Evolutionary conservation across 2,113 vertebrate species (phyloP).

Genomic region (Rhynchomys soricoides): DNA sequence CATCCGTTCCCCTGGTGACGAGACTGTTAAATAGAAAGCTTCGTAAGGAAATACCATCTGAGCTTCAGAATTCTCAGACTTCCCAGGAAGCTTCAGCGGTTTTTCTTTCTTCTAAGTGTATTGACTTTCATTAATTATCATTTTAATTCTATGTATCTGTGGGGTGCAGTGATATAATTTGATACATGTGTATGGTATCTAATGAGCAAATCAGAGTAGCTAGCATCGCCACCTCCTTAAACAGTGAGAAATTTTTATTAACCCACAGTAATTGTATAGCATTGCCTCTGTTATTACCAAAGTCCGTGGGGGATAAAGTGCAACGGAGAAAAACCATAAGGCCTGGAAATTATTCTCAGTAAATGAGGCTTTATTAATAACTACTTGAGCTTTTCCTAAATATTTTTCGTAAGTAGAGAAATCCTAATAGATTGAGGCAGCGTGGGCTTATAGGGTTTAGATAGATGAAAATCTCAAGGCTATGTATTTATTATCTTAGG

Average conservation of each 20-base stretch:
- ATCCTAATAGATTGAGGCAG: background rate
- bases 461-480: background rate
- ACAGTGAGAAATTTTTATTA: background rate
- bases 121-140: conserved; percentile 27
- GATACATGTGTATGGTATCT: background rate
- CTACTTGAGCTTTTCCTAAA: conserved; percentile 36
- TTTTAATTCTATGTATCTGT: background rate
- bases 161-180: background rate
- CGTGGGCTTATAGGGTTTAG: conserved; percentile 20
- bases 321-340: background rate
- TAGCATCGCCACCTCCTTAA: background rate
- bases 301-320: conserved; percentile 5
- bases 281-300: background rate
- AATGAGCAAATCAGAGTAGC: background rate
- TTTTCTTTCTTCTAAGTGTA: background rate
- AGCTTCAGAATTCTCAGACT: conserved; percentile 16
- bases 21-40: background rate
- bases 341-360: background rate
- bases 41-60: background rate
- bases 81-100: background rate
- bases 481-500: background rate
- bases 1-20: conserved; percentile 2
- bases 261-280: background rate
- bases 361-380: conserved; percentile 10
- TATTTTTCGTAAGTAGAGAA: background rate